These are phyloP conservation scores for Cossypha niveicapilla DNA, from an alignment of 2,797 vertebrate genomes.

Conservation along the genomic window DNA sequence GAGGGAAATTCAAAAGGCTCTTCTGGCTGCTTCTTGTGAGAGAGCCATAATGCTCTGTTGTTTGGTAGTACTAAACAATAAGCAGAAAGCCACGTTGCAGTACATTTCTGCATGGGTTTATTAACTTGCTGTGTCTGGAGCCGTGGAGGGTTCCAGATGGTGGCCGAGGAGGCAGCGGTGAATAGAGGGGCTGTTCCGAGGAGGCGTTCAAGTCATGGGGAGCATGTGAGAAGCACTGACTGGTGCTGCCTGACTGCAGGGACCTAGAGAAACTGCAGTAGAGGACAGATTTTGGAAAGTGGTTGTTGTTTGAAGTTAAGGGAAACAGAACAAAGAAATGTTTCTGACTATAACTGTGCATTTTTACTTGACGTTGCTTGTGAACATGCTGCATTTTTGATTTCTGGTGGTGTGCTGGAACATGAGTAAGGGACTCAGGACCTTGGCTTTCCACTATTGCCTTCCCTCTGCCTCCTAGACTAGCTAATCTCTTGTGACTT, in stretches of 20 bases:
- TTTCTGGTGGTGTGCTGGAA: neutral
- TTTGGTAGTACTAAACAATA: neutral
- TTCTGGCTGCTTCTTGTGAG: neutral
- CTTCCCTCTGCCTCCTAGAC: neutral
- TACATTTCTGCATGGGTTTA: neutral
- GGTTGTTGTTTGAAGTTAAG: neutral
- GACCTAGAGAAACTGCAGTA: neutral
- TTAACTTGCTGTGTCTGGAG: neutral
- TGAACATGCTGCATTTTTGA: neutral
- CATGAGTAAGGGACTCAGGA: neutral
- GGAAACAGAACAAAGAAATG: neutral
- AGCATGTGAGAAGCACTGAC: neutral
- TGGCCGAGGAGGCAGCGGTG: neutral
- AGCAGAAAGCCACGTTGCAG: neutral
- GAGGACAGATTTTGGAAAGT: neutral
- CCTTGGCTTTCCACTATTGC: neutral
- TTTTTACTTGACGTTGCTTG: neutral
- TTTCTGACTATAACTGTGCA: neutral
- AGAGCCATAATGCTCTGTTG: neutral
- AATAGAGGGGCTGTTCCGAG: neutral
- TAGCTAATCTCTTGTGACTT: neutral
- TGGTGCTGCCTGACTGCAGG: neutral
- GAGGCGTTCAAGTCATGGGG: accelerated
- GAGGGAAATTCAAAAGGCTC: neutral
- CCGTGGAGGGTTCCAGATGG: neutral